Percentiles rank a stretch among this genome's conserved stretches.
phyloP scores from a whole-genome alignment of 2,113 vertebrate species.

The Myotis davidii region DNA sequence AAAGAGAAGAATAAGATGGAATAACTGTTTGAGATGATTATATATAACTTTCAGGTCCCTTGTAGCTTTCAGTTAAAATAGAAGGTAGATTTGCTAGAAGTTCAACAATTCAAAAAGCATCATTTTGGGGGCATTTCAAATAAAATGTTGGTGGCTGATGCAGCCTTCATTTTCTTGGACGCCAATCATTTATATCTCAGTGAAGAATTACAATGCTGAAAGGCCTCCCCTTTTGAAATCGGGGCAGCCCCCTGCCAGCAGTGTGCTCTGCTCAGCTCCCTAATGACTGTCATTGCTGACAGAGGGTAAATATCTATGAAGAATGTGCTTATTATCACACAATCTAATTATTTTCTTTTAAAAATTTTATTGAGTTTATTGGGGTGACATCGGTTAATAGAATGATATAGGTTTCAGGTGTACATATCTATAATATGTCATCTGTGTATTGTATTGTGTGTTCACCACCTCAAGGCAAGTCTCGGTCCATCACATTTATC shows the following conservation, averaged over 20 bases:
- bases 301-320: slow-evolving; percentile 86
- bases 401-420: neutral
- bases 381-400: neutral
- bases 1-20: neutral
- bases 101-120: slow-evolving; percentile 41
- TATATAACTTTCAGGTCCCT: neutral
- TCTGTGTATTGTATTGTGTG: neutral
- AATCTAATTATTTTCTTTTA: slow-evolving; percentile 69
- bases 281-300: slow-evolving; percentile 81
- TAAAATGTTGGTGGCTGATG: neutral
- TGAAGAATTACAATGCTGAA: slow-evolving; percentile 70
- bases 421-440: neutral
- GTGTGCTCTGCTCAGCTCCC: slow-evolving; percentile 57
- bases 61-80: neutral
- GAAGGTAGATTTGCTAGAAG: neutral
- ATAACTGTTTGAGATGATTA: neutral
- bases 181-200: slow-evolving; percentile 67
- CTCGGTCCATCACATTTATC: neutral
- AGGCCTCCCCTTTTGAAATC: slow-evolving; percentile 57
- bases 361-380: neutral
- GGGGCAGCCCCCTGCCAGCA: slow-evolving; percentile 73
- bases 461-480: neutral
- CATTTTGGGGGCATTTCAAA: slow-evolving; percentile 30
- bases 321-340: slow-evolving; percentile 82
- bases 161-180: slow-evolving; percentile 22